phyloP scores from a whole-genome alignment of 2,888 invertebrate species.

The Acanthacorydalis orientalis region DNA sequence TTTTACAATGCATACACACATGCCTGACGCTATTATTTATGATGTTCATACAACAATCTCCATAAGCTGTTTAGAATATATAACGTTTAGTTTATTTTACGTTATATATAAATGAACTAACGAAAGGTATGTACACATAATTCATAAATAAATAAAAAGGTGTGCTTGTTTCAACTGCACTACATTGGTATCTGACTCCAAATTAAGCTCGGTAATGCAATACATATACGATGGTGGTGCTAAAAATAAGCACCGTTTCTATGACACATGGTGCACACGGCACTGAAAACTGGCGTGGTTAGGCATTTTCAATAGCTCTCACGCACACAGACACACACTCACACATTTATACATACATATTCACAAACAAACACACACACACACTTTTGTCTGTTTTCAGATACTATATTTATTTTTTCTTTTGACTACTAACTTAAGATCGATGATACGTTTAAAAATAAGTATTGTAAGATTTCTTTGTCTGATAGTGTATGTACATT shows the following conservation, averaged over 20 bases:
- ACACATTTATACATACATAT: not conserved
- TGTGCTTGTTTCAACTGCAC: not conserved
- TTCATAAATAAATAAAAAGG: too few relatives aligned
- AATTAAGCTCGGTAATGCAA: conserved; percentile 41
- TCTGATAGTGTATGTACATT: too few relatives aligned
- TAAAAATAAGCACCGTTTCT: conserved; percentile 35
- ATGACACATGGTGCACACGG: conserved; percentile 33
- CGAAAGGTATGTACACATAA: too few relatives aligned
- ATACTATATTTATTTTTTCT: too few relatives aligned
- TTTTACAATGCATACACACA: conserved; percentile 9
- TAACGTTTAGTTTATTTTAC: too few relatives aligned
- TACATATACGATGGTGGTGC: conserved; percentile 28
- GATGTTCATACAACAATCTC: conserved; percentile 7
- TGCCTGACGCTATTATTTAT: conserved; percentile 12
- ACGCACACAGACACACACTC: conserved; percentile 6
- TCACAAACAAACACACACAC: not conserved
- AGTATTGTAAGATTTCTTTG: too few relatives aligned
- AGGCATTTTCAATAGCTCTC: conserved; percentile 10
- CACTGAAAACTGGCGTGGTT: conserved; percentile 15
- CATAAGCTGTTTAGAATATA: not conserved
- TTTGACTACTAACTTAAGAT: too few relatives aligned
- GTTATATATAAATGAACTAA: too few relatives aligned
- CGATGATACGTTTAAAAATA: too few relatives aligned
- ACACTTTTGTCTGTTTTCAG: not conserved
- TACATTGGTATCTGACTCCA: conserved; percentile 20